phyloP scores from a whole-genome alignment of 2,888 invertebrate species.

The Drosophila flavopinicola region DNA sequence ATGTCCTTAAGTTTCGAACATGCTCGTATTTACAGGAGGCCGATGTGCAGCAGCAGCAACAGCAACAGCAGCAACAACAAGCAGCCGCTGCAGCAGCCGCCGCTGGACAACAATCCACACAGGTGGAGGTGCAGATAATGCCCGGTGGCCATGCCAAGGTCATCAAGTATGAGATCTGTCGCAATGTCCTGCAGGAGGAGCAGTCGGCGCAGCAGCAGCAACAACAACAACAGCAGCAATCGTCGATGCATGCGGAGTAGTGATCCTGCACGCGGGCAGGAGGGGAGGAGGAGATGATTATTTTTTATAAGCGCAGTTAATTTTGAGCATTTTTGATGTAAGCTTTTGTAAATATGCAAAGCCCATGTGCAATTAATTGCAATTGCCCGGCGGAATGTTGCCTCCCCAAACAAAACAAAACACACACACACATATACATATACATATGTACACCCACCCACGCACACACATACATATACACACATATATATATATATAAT shows the following conservation, averaged over 20 bases:
- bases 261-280: neutral
- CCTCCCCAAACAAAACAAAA: constrained; percentile 16
- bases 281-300: neutral
- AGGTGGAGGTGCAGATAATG: constrained; percentile 82
- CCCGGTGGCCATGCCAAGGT: constrained; percentile 79
- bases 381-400: constrained; percentile 42
- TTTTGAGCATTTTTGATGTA: constrained; percentile 47
- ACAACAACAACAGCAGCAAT: constrained; percentile 67
- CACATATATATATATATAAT: constrained; percentile 14
- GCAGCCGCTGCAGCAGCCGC: constrained; percentile 75
- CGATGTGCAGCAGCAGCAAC: constrained; percentile 77
- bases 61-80: constrained; percentile 81
- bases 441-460: constrained; percentile 55
- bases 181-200: constrained; percentile 74
- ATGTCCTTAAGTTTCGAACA: constrained; percentile 41
- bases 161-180: constrained; percentile 73
- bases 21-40: constrained; percentile 63
- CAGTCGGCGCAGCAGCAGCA: constrained; percentile 74
- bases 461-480: constrained; percentile 30
- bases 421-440: constrained; percentile 30
- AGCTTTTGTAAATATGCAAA: constrained; percentile 50
- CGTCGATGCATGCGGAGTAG: constrained; percentile 62
- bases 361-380: constrained; percentile 60
- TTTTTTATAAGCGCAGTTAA: constrained; percentile 8
- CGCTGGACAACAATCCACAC: constrained; percentile 61